These are phyloP conservation scores for Meloidogyne hapla DNA, from an alignment of 1,140 invertebrate genomes.

Conservation along the genomic window DNA sequence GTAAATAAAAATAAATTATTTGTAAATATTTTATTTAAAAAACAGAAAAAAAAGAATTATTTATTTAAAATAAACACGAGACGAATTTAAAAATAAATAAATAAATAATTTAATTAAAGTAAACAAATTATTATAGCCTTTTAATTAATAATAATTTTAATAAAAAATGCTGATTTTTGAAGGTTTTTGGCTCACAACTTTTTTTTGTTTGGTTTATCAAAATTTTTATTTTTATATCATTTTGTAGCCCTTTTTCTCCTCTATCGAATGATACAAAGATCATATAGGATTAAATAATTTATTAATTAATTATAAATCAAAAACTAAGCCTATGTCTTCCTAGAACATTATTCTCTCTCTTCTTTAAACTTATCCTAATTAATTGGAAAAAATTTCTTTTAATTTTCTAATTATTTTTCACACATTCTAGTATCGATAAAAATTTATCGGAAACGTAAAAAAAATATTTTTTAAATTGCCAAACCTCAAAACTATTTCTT, in stretches of 20 bases:
- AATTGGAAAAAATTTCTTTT: not conserved
- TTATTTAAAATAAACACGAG: not conserved
- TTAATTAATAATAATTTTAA: not conserved
- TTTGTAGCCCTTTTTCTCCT: not conserved
- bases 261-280: not conserved
- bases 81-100: not conserved
- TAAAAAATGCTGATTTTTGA: not conserved
- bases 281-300: not conserved
- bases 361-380: not conserved
- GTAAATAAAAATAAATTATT: slow-evolving; percentile 4
- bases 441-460: slow-evolving; percentile 1
- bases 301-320: not conserved
- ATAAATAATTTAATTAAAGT: not conserved
- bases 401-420: not conserved
- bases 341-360: not conserved
- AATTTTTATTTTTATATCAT: not conserved
- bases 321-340: not conserved
- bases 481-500: not conserved
- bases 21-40: not conserved
- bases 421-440: not conserved
- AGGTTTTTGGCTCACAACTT: not conserved
- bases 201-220: not conserved
- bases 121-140: too few relatives aligned
- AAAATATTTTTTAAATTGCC: not conserved
- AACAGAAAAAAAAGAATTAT: not conserved